Base-by-base conservation (phyloP, 2,888 invertebrate species). In the Lobophora halterata region DNA sequence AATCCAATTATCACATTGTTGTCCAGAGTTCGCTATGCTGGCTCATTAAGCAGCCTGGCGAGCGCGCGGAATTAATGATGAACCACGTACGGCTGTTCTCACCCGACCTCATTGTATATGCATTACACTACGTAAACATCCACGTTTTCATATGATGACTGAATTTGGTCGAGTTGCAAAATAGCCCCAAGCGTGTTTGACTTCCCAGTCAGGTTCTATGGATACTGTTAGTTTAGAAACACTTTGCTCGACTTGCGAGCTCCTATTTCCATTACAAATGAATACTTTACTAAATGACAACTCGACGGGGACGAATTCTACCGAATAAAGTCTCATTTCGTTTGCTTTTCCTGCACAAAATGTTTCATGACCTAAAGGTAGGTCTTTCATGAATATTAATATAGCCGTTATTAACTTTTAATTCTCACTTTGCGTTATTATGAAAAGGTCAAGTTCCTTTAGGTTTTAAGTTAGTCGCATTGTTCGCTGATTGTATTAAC, bases 11-110 rank as follows among this genome's bases (percentile, higher is more conserved):
- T 1, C 14, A 8, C 13, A 5, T 14, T 25, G 4, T 7, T n/a
- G 5, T 13, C 5, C 7, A 5, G 12, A 6, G 11, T n/a, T 12
- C 21, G 1, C 11, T 14, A 11, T 24, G 35, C 32, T 48, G 20
- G 46, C 48, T 46, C 32, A 50, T 28, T 49, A 55, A 40, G 43
- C 48, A 38, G 25, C 24, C 16, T 28, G 26, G 29, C 16, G 36
- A 44, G 40, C 51, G 47, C 30, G 56, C 43, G 42, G 61, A 62
- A 62, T 62, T 50, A 43, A 39, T 55, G 33, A 63, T 60, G 52
- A 58, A 42, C 20, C 16, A 9, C 7, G 18, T 18, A 29, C 28
- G 13, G 10, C 23, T 10, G 28, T 16, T 17, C 13, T 24, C 28
- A 24, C 23, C 7, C 13, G 18, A 24, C 1, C 29, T 29, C 29